phyloP scores from a whole-genome alignment of 2,888 invertebrate genomes.

The Salticus scenicus region DNA sequence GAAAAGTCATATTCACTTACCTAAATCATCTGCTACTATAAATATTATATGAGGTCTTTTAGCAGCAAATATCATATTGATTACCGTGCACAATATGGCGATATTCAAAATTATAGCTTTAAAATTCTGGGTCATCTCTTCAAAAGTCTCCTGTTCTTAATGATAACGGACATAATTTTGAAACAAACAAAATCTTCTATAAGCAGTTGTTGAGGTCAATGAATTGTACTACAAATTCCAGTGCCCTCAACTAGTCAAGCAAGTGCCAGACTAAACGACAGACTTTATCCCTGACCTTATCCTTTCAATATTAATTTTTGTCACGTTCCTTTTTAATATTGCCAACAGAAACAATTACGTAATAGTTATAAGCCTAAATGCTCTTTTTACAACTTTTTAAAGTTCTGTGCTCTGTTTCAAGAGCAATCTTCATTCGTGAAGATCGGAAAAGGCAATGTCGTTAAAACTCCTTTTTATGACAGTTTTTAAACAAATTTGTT shows the following conservation, averaged over 20 bases:
- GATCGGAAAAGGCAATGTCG: too few relatives aligned
- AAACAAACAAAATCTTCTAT: slow-evolving; percentile 9
- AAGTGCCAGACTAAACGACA: background rate
- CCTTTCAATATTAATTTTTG: background rate
- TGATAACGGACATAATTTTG: background rate
- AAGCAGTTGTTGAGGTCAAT: slow-evolving; percentile 41
- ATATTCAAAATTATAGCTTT: background rate
- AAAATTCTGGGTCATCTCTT: slow-evolving; percentile 6
- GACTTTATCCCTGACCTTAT: background rate
- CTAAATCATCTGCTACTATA: slow-evolving; percentile 66
- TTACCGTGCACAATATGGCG: background rate
- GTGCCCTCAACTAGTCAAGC: slow-evolving; percentile 43
- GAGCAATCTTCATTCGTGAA: too few relatives aligned
- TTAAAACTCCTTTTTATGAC: too few relatives aligned
- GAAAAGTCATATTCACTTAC: too few relatives aligned
- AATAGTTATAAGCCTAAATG: too few relatives aligned
- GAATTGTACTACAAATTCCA: slow-evolving; percentile 33
- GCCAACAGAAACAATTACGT: too few relatives aligned
- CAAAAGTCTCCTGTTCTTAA: background rate
- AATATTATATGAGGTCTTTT: slow-evolving; percentile 58
- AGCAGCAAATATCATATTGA: background rate
- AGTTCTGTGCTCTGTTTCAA: too few relatives aligned
- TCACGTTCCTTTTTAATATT: background rate
- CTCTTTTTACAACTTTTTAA: too few relatives aligned
- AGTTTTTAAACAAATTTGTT: too few relatives aligned